phyloP scores from a whole-genome alignment of 2,113 vertebrate species.

The Anolis carolinensis region DNA sequence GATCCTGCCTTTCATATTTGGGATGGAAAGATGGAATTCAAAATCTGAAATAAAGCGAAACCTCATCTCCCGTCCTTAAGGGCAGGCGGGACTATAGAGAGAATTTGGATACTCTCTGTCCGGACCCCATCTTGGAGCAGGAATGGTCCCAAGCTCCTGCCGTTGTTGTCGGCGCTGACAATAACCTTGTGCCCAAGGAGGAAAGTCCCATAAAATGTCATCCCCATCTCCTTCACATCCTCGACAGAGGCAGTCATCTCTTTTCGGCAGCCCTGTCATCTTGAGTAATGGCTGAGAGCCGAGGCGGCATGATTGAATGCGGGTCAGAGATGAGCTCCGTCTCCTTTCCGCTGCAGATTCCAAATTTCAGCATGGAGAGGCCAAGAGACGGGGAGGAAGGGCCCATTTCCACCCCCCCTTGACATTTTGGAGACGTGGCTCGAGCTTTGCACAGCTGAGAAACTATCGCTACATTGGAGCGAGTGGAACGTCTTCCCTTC shows the following conservation, averaged over 20 bases:
- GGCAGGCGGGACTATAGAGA: neutral
- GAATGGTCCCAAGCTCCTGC: neutral
- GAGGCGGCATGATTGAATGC: constrained; percentile 19
- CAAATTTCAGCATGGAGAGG: neutral
- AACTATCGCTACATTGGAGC: neutral
- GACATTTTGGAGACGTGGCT: neutral
- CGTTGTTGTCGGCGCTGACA: neutral
- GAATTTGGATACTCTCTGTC: neutral
- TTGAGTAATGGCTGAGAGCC: neutral
- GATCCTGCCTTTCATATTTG: too few relatives aligned
- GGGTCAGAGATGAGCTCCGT: constrained; percentile 9
- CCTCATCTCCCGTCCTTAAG: too few relatives aligned
- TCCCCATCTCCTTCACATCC: neutral
- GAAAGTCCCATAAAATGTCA: constrained; percentile 22
- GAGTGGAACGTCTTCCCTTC: neutral
- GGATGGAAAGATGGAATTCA: too few relatives aligned
- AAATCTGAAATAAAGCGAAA: too few relatives aligned
- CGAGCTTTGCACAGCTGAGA: neutral
- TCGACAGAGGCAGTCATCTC: constrained; percentile 8
- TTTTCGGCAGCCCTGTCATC: constrained; percentile 19
- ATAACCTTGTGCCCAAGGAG: constrained; percentile 26
- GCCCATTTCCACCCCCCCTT: neutral
- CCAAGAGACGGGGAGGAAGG: too few relatives aligned
- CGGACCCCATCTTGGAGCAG: neutral
- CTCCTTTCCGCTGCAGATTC: neutral